phyloP scores from a whole-genome alignment of 2,113 vertebrate genomes.

The Shinisaurus crocodilurus region DNA sequence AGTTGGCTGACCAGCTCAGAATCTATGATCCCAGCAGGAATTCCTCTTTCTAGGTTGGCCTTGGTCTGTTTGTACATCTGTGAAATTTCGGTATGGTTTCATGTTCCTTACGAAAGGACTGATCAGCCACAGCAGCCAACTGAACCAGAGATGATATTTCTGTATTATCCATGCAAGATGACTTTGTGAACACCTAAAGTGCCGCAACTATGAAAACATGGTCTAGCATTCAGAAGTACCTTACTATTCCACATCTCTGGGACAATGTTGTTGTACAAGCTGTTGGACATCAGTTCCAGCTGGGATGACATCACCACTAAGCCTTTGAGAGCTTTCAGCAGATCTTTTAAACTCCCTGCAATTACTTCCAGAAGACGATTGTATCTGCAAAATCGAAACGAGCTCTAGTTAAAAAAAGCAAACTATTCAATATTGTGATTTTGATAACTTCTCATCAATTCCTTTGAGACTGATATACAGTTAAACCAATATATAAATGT shows the following conservation, averaged over 20 bases:
- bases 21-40: neutral
- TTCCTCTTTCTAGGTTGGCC: neutral
- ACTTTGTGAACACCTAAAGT: neutral
- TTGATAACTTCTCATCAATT: fast-evolving
- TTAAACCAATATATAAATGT: neutral
- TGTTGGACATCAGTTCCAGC: slow-evolving; percentile 89
- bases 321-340: slow-evolving; percentile 90
- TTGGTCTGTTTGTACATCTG: neutral
- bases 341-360: slow-evolving; percentile 80
- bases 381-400: slow-evolving; percentile 77
- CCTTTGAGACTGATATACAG: neutral
- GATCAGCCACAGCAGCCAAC: neutral
- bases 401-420: neutral
- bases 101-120: neutral
- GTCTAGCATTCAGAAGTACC: slow-evolving; percentile 48
- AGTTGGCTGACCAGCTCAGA: neutral
- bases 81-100: neutral
- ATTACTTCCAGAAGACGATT: slow-evolving; percentile 87
- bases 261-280: slow-evolving; percentile 88
- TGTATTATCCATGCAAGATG: neutral
- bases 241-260: slow-evolving; percentile 90
- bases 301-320: slow-evolving; percentile 91
- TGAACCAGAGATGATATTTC: neutral
- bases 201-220: neutral
- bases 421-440: fast-evolving